Conservation (phyloP, 2,113 vertebrate genomes). For the Mixornis gularis region DNA sequence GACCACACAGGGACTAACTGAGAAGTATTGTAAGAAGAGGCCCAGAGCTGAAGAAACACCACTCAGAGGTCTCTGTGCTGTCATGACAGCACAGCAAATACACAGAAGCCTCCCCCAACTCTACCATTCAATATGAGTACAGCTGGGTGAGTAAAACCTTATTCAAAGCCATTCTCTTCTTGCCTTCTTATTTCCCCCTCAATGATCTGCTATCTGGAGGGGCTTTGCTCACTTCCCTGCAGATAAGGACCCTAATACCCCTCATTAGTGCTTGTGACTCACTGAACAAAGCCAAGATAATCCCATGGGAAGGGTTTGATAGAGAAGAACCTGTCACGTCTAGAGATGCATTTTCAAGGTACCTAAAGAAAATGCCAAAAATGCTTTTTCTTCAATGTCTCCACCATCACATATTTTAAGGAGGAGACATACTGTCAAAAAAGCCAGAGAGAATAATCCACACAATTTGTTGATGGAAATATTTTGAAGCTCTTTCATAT, state of each 20-base stretch:
- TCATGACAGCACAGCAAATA: background rate
- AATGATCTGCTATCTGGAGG: background rate
- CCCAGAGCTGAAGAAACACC: background rate
- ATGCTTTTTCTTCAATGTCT: background rate
- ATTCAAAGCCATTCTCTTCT: background rate
- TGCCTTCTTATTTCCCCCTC: background rate
- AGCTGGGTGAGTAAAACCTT: background rate
- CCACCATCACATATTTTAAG: background rate
- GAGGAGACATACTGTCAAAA: background rate
- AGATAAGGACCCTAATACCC: background rate
- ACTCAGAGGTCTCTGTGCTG: background rate
- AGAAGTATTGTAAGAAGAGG: background rate
- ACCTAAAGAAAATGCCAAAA: background rate
- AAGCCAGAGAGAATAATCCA: background rate
- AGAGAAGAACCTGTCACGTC: background rate
- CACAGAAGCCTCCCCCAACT: background rate
- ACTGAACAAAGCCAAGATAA: background rate
- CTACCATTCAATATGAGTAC: background rate
- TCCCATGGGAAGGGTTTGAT: background rate
- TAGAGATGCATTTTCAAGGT: background rate
- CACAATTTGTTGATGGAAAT: background rate
- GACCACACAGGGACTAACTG: accelerated
- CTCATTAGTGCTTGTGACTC: background rate
- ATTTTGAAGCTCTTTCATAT: background rate
- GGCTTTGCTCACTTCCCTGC: background rate